Conservation (phyloP, 2,797 vertebrate species). For the Gouania willdenowi region DNA sequence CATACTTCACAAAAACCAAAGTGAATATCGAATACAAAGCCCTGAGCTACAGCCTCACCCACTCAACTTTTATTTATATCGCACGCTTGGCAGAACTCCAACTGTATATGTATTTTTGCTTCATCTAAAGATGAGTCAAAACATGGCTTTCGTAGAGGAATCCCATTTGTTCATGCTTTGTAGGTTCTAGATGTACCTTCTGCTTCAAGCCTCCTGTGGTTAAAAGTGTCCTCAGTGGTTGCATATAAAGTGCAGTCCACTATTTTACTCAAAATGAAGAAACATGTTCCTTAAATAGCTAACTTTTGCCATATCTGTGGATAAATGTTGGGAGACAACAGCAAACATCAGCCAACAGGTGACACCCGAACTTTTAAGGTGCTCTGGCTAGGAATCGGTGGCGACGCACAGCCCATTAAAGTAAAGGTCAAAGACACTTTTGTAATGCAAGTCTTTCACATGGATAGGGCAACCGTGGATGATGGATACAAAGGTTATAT, state of each 20-base stretch:
- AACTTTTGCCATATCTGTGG: too few relatives aligned
- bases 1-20: constrained; percentile 57
- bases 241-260: too few relatives aligned
- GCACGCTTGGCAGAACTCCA: constrained; percentile 51
- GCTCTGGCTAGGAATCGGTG: constrained; percentile 20
- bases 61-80: constrained; percentile 67
- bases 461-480: constrained; percentile 16
- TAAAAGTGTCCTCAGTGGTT: too few relatives aligned
- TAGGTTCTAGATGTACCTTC: constrained; percentile 3
- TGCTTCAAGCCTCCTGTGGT: too few relatives aligned
- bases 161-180: constrained; percentile 8
- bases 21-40: constrained; percentile 64
- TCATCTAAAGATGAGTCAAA: constrained; percentile 14
- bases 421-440: constrained; percentile 45
- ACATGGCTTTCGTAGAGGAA: constrained; percentile 22
- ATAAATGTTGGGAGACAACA: too few relatives aligned
- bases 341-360: constrained; percentile 12
- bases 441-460: constrained; percentile 21
- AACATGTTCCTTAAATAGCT: too few relatives aligned
- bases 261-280: too few relatives aligned
- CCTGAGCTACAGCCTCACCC: constrained; percentile 51
- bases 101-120: constrained; percentile 24
- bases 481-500: constrained; percentile 32
- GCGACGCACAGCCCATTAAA: constrained; percentile 21
- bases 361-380: not conserved